Base-by-base conservation (phyloP, 2,113 vertebrate genomes). In the Leptosomus discolor region DNA sequence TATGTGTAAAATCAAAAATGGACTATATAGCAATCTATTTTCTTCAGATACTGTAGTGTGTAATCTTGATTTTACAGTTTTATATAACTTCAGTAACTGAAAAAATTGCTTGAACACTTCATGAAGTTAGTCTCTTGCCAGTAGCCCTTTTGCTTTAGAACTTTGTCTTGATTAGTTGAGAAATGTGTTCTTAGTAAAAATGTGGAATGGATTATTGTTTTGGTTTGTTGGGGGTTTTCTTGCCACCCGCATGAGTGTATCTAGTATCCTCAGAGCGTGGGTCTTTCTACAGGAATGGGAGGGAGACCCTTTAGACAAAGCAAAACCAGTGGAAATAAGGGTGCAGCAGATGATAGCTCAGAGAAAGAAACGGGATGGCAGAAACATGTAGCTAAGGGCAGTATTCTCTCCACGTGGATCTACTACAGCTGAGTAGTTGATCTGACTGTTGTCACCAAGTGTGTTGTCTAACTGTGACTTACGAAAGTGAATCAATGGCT, bases 61-160 rank as follows among this genome's bases (percentile, higher is more conserved):
- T 86, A 94, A 97, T 96, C 91, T 90, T 95, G 70, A 95, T 96
- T 96, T 95, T 79, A 92, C 51, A 50, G 51, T 80, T 89, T 74
- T 71, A 65, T 75, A 24, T 46, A 71, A 74, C 56, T 4, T 0
- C 27, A 73, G n/a, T 53, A 82, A 80, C 77, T 27, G 23, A 86
- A 89, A 96, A 78, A 70, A 71, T 16, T 57, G 13, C 46, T 81
- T 60, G 36, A 68, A 32, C 53, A 68, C 36, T 37, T 84, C 69
- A 51, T 41, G 18, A 84, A 83, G 22, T 15, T 15, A 67, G 24
- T 45, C 10, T 68, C 13, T 71, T 77, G 26, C 60, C 67, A 60
- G 58, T 26, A 46, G 26, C 21, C 2, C 21, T 79, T 86, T 32
- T 63, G 39, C 45, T 87, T 53, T 58, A 67, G 67, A 29, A 45